These are phyloP conservation scores for Pseudochirops corinnae DNA, from an alignment of 2,797 vertebrate species.

Conservation along the genomic window DNA sequence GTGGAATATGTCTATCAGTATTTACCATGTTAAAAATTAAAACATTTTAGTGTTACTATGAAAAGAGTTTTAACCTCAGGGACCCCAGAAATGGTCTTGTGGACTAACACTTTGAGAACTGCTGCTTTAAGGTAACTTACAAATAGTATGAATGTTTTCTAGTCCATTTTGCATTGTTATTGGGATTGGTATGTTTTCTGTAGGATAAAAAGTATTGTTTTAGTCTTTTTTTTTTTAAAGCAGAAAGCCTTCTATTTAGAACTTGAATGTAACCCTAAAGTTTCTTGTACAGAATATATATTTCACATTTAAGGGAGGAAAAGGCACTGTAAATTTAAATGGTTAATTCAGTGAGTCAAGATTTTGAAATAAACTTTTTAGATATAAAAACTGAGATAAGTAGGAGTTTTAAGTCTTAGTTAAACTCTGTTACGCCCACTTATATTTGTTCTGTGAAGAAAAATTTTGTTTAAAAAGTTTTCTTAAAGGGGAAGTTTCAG, in stretches of 20 bases:
- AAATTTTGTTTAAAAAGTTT: conserved; percentile 51
- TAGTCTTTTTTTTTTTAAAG: not conserved
- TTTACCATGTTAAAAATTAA: not conserved
- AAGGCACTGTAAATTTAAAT: conserved; percentile 11
- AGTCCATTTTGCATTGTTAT: not conserved
- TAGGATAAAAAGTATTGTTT: not conserved
- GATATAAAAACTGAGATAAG: conserved; percentile 22
- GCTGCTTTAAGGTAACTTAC: not conserved
- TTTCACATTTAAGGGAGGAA: not conserved
- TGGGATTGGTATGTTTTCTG: not conserved
- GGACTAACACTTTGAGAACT: not conserved
- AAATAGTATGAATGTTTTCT: not conserved
- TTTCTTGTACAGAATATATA: not conserved
- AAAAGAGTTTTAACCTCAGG: not conserved
- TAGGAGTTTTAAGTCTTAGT: conserved; percentile 29
- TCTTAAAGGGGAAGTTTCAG: not conserved
- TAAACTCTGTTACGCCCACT: not conserved
- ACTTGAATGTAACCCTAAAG: not conserved
- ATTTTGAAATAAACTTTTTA: conserved; percentile 49
- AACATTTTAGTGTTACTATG: not conserved
- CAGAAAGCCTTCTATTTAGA: not conserved
- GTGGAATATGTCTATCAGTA: not conserved
- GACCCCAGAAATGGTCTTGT: not conserved
- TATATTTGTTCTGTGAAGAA: conserved; percentile 32
- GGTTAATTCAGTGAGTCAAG: conserved; percentile 40